phyloP scores from a whole-genome alignment of 2,888 invertebrate genomes.

The Drosophila picticornis region DNA sequence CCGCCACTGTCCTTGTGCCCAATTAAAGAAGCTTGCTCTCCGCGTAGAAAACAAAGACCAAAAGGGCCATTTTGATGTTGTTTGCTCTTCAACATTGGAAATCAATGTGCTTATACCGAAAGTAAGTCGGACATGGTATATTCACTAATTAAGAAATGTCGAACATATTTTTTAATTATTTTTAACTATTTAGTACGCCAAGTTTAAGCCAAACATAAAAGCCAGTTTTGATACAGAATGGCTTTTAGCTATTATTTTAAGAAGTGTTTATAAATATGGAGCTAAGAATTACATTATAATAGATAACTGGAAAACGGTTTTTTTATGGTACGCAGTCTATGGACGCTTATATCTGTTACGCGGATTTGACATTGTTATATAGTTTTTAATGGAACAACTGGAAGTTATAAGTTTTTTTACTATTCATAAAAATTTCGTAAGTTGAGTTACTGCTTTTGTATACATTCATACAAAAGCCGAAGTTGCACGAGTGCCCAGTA shows the following conservation, averaged over 20 bases:
- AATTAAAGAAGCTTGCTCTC: neutral
- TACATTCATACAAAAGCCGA: neutral
- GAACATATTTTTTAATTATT: neutral
- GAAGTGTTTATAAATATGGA: neutral
- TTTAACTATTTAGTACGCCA: neutral
- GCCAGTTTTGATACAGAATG: neutral
- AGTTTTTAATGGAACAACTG: neutral
- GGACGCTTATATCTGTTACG: neutral
- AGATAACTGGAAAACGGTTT: neutral
- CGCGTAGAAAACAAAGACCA: neutral
- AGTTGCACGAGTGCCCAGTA: neutral
- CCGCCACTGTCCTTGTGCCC: neutral
- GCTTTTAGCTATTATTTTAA: neutral
- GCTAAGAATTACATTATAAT: neutral
- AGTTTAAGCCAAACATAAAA: neutral
- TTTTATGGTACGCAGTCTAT: neutral
- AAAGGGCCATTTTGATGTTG: neutral
- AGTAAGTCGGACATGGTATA: neutral
- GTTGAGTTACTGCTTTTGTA: neutral
- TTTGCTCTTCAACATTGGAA: neutral
- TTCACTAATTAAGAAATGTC: neutral
- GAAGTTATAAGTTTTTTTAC: neutral
- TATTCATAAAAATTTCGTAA: neutral
- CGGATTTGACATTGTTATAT: neutral
- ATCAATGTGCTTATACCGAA: neutral